phyloP scores from a whole-genome alignment of 2,797 vertebrate species.

The Neomorphus geoffroyi region DNA sequence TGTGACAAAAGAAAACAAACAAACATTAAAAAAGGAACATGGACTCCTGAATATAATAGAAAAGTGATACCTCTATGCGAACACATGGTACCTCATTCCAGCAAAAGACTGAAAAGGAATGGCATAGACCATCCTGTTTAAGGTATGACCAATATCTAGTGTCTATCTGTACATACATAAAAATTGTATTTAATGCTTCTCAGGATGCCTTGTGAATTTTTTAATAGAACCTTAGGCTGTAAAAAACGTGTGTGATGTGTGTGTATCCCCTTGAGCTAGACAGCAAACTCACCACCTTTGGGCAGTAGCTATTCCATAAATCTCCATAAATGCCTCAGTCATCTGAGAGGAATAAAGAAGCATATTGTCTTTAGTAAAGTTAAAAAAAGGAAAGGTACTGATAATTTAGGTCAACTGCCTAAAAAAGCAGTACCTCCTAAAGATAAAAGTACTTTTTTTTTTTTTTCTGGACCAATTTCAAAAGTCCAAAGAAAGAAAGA shows the following conservation, averaged over 20 bases:
- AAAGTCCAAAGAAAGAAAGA: slow-evolving; percentile 2
- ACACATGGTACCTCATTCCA: background rate
- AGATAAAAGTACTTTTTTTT: background rate
- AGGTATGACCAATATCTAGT: background rate
- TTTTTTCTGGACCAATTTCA: background rate
- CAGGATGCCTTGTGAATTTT: background rate
- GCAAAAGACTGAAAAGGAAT: background rate
- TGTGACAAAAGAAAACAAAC: background rate
- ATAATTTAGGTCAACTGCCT: background rate
- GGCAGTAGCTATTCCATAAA: background rate
- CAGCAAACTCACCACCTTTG: background rate
- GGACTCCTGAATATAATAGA: background rate
- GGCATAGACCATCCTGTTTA: background rate
- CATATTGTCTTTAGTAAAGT: background rate
- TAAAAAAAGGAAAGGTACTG: background rate
- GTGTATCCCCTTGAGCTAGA: background rate
- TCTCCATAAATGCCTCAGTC: background rate
- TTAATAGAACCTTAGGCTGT: background rate
- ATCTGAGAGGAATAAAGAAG: background rate
- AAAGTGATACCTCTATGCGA: background rate
- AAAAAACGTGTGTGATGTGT: background rate
- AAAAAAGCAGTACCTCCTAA: background rate
- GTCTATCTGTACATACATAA: background rate
- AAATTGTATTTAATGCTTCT: background rate
- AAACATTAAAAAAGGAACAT: background rate